Conservation (phyloP, 1,140 invertebrate species). For the Drosophila neocordata region DNA sequence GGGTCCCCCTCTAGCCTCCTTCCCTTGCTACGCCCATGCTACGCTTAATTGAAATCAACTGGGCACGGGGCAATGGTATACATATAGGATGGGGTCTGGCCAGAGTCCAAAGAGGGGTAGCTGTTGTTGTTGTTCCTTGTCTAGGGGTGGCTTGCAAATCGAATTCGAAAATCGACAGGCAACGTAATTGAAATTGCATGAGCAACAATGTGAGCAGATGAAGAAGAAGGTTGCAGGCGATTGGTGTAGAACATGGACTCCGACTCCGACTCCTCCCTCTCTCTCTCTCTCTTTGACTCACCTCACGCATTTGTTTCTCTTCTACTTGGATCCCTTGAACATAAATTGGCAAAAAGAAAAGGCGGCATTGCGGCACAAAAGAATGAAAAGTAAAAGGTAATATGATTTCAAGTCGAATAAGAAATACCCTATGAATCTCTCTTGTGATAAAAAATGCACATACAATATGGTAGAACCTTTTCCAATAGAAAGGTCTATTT, state of each 20-base stretch:
- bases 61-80: slow-evolving; percentile 6
- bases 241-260: slow-evolving; percentile 27
- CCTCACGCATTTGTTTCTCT: no score
- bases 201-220: slow-evolving; percentile 65
- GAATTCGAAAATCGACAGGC: slow-evolving; percentile 79
- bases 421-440: neutral
- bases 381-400: neutral
- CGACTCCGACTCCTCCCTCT: slow-evolving; percentile 5
- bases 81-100: neutral
- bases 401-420: neutral
- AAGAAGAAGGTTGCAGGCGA: neutral
- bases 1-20: slow-evolving; percentile 60
- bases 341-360: slow-evolving; percentile 64
- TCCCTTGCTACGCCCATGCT: no score
- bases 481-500: no score
- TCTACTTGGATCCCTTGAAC: slow-evolving; percentile 41
- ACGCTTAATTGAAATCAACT: slow-evolving; percentile 71
- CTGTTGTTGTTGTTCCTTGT: slow-evolving; percentile 5
- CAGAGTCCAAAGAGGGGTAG: neutral
- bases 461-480: no score
- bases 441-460: neutral
- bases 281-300: neutral
- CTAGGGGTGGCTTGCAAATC: slow-evolving; percentile 61
- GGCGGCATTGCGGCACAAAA: slow-evolving; percentile 42
- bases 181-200: slow-evolving; percentile 81